Conservation (phyloP, 2,888 invertebrate genomes). For the Salticus scenicus region DNA sequence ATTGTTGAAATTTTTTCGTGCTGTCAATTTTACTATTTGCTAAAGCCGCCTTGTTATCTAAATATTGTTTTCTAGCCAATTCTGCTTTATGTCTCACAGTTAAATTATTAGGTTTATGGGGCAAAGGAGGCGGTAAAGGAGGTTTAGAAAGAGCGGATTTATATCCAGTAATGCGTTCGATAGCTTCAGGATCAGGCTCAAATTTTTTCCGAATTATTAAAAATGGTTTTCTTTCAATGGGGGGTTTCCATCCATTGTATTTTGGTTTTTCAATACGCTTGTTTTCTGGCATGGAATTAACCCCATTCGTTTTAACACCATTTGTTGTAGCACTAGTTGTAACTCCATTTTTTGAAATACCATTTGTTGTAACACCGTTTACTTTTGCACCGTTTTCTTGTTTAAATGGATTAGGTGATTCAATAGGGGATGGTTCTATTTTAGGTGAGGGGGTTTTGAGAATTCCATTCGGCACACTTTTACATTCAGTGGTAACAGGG, state of each 20-base stretch:
- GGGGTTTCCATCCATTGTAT: conserved; percentile 14
- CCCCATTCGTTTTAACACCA: conserved; percentile 18
- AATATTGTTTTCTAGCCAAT: conserved; percentile 53
- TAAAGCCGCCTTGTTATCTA: conserved; percentile 38
- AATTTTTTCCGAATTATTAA: conserved; percentile 51
- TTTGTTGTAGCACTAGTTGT: no score
- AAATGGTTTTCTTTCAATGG: conserved; percentile 22
- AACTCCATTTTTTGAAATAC: no score
- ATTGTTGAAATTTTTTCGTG: conserved; percentile 60
- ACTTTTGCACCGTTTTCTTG: conserved; percentile 1
- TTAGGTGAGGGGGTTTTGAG: conserved; percentile 54
- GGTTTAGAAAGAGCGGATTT: conserved; percentile 53
- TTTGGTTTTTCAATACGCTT: conserved; percentile 10
- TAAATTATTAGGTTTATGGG: not conserved
- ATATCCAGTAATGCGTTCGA: conserved; percentile 68
- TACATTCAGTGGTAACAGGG: not conserved
- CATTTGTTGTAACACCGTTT: conserved; percentile 33
- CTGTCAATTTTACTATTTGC: conserved; percentile 30
- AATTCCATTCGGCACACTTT: conserved; percentile 52
- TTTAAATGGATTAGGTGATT: conserved; percentile 49
- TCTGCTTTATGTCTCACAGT: conserved; percentile 32
- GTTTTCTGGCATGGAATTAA: not conserved
- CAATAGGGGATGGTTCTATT: conserved; percentile 11
- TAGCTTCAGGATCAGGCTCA: conserved; percentile 61
- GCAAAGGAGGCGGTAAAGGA: conserved; percentile 41